A percentile compares a stretch with the other conserved stretches of the same genome.
Conservation (phyloP, 2,888 invertebrate species). For the Helobdella robusta region DNA sequence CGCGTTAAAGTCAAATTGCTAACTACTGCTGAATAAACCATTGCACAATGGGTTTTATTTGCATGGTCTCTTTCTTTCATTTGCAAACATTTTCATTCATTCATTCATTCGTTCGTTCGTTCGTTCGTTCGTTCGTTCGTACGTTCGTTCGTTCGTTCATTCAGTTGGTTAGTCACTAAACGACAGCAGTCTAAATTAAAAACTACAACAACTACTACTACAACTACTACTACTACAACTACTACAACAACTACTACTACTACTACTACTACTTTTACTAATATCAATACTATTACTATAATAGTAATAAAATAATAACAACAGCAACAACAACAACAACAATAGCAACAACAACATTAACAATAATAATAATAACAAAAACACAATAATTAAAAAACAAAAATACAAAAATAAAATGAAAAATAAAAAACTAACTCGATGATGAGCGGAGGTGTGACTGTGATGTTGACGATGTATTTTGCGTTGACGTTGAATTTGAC, state of each 20-base stretch:
- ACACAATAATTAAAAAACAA: neutral
- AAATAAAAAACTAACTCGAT: conserved; percentile 52
- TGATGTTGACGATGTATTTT: conserved; percentile 54
- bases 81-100: no score
- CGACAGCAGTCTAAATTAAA: no score
- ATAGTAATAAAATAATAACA: neutral
- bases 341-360: neutral
- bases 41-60: no score
- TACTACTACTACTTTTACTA: neutral
- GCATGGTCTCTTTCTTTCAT: no score
- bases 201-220: no score
- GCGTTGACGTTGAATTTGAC: conserved; percentile 55
- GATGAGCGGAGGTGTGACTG: conserved; percentile 54
- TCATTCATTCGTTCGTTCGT: no score
- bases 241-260: neutral
- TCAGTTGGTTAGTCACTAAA: no score
- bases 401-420: neutral
- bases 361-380: neutral
- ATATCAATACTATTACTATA: neutral
- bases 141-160: no score
- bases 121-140: no score
- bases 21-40: no score
- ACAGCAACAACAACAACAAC: neutral
- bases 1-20: no score
- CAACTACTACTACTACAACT: neutral